phyloP scores from a whole-genome alignment of 2,797 vertebrate genomes.

The Amazonetta brasiliensis region DNA sequence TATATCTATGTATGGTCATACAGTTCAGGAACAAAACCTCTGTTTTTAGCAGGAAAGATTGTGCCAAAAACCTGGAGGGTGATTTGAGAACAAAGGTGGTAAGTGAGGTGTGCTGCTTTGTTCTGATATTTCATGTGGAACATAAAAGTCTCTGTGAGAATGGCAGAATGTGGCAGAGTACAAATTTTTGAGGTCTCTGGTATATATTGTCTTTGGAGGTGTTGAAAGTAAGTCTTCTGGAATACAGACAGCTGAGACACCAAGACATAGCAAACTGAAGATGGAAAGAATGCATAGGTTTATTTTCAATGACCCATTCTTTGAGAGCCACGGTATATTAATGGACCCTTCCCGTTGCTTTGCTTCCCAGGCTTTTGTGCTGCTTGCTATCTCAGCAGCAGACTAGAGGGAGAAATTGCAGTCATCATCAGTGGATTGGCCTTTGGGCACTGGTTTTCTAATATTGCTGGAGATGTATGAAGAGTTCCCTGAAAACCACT shows the following conservation, averaged over 20 bases:
- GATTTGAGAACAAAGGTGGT: neutral
- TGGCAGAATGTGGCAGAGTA: neutral
- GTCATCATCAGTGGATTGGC: neutral
- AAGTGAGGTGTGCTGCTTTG: neutral
- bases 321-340: neutral
- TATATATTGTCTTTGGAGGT: neutral
- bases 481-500: neutral
- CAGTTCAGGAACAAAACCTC: neutral
- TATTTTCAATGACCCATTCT: neutral
- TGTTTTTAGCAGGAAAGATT: neutral
- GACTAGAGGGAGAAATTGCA: neutral
- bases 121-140: neutral
- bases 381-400: neutral
- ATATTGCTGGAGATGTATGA: neutral
- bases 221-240: neutral
- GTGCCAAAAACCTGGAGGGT: neutral
- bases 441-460: neutral
- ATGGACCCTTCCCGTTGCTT: neutral
- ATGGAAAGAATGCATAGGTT: neutral
- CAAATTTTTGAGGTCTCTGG: neutral
- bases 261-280: neutral
- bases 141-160: fast-evolving
- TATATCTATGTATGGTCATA: fast-evolving
- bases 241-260: neutral
- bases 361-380: neutral